Evolutionary conservation across 2,888 invertebrate species (phyloP).

Genomic region (Crioceris asparagi): DNA sequence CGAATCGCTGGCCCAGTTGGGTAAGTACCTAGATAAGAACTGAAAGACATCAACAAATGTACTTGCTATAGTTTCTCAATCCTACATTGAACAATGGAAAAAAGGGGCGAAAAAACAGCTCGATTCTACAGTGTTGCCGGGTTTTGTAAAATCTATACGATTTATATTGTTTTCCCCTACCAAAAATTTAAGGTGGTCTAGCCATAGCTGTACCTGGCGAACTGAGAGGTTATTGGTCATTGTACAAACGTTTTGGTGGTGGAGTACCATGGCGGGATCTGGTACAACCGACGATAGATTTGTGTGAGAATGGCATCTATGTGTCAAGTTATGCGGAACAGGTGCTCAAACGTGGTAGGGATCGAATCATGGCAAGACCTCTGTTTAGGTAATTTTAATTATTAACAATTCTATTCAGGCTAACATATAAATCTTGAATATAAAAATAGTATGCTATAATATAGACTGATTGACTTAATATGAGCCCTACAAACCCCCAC

Average conservation of each 20-base stretch:
- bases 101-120: not conserved
- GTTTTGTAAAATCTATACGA: not conserved
- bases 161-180: constrained; percentile 9
- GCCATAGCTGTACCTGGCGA: constrained; percentile 65
- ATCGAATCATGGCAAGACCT: too few relatives aligned
- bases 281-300: constrained; percentile 64
- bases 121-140: too few relatives aligned
- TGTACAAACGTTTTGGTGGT: constrained; percentile 7
- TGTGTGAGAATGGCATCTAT: constrained; percentile 60
- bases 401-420: too few relatives aligned
- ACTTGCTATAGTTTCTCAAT: too few relatives aligned
- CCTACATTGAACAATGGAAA: too few relatives aligned
- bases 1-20: constrained; percentile 9
- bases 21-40: too few relatives aligned
- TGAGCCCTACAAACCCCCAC: too few relatives aligned
- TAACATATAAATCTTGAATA: too few relatives aligned
- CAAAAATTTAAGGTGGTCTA: constrained; percentile 13
- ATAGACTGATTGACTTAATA: too few relatives aligned
- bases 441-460: too few relatives aligned
- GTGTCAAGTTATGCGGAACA: constrained; percentile 47
- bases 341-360: too few relatives aligned
- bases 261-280: constrained; percentile 64
- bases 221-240: constrained; percentile 5
- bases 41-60: not conserved
- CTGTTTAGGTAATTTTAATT: too few relatives aligned